Evolutionary conservation across 2,113 vertebrate genomes (phyloP), one percentile per base, ranked within the genome.

Genomic region (Panurus biarmicus): DNA sequence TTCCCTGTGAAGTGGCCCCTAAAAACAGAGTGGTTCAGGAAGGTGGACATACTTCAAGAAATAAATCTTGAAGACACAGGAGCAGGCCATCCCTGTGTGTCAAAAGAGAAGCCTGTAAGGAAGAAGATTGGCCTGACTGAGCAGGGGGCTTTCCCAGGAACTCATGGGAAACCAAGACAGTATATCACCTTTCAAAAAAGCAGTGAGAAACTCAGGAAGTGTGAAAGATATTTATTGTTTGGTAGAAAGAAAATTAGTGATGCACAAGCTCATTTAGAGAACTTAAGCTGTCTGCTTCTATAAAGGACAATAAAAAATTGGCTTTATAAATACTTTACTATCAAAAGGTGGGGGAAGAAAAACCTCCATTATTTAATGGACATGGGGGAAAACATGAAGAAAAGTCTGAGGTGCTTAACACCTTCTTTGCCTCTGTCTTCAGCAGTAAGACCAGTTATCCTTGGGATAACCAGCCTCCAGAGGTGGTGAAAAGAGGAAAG

Each of bases 71-170:
- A 56, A 71, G 29, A 11, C 2, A 0, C 24, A 54, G 23, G 19
- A 62, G 6, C 16, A 40, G 24, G 9, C 5, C 1, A 0, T 35
- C 23, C 16, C 2, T 22, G 2, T 14, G 1, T 26, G 25, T 6
- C 2, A 2, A 40, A 70, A 62, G 25, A 50, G 31, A n/a, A 31
- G 11, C 4, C 4, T 13, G 3, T 14, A 14, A 8, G 21, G 17
- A 72, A 70, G n/a, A 62, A 26, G 22, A 36, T 4, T 14, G 6
- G 8, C 22, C 22, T 50, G 36, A 10, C 18, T 44, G 50, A 72
- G 12, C 19, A 36, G 7, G 25, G 14, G 6, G 12, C 10, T 44
- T 57, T 72, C 7, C 1, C 13, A 40, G 35, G n/a, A 62, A 21
- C 13, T 25, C 42, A 17, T 6, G 3, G 17, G 14, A 1, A 57